These are phyloP conservation scores for Sturmia bella DNA, from an alignment of 2,888 invertebrate genomes.

Conservation along the genomic window DNA sequence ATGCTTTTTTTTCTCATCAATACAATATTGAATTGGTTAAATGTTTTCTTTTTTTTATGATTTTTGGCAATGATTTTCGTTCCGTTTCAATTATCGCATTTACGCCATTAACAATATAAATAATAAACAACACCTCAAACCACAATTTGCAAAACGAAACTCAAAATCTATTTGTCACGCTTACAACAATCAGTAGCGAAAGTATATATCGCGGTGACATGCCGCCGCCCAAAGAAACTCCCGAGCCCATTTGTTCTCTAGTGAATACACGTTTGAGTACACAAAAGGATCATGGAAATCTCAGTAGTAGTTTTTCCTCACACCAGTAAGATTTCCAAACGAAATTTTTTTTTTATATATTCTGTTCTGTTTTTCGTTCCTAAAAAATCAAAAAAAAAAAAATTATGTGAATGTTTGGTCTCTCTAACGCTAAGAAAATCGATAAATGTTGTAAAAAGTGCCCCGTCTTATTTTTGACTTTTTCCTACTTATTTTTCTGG, in stretches of 20 bases:
- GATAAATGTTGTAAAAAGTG: slow-evolving; percentile 56
- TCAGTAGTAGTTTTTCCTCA: slow-evolving; percentile 73
- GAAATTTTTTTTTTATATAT: slow-evolving; percentile 36
- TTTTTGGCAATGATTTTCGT: slow-evolving; percentile 45
- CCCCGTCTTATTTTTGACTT: slow-evolving; percentile 13
- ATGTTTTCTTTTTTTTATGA: slow-evolving; percentile 53
- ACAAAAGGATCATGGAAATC: slow-evolving; percentile 72
- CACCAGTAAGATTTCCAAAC: slow-evolving; percentile 76
- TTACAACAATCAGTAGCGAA: slow-evolving; percentile 74
- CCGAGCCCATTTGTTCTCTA: slow-evolving; percentile 56
- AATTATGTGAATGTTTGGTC: slow-evolving; percentile 6
- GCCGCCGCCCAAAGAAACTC: slow-evolving; percentile 73
- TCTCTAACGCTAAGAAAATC: slow-evolving; percentile 4
- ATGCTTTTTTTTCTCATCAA: slow-evolving; percentile 58
- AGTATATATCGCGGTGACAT: slow-evolving; percentile 80
- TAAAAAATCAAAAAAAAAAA: slow-evolving; percentile 14
- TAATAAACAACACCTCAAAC: slow-evolving; percentile 23
- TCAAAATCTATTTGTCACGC: slow-evolving; percentile 34
- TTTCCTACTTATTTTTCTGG: background rate
- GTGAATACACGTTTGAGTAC: slow-evolving; percentile 48
- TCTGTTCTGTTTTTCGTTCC: slow-evolving; percentile 10
- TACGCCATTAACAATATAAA: slow-evolving; percentile 52
- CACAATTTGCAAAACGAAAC: slow-evolving; percentile 28
- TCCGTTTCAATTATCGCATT: slow-evolving; percentile 56
- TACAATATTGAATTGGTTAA: slow-evolving; percentile 43